Conservation (phyloP, 2,888 invertebrate genomes). For the Tetheella fluctuosa region DNA sequence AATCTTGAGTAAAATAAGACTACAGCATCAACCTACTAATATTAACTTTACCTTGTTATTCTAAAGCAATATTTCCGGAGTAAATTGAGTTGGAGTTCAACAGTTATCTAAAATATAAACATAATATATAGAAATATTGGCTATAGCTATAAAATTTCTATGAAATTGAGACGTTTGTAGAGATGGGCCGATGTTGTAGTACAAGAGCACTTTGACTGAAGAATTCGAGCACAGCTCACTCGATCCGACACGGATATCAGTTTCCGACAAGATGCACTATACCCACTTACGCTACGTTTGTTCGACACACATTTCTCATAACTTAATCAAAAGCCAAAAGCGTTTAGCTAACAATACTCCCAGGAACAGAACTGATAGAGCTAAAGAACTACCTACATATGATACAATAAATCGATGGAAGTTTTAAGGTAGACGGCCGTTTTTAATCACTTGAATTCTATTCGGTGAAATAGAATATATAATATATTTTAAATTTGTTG, state of each 20-base stretch:
- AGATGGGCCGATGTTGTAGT: slow-evolving; percentile 41
- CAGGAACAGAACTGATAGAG: neutral
- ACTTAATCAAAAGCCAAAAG: neutral
- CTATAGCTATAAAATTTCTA: neutral
- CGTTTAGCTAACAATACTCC: neutral
- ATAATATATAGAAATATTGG: slow-evolving; percentile 26
- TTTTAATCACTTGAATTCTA: neutral
- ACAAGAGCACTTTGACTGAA: slow-evolving; percentile 47
- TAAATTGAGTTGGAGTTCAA: slow-evolving; percentile 45
- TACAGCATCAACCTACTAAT: slow-evolving; percentile 19
- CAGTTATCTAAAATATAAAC: slow-evolving; percentile 43
- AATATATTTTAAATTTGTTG: too few species aligned
- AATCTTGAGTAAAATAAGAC: slow-evolving; percentile 11
- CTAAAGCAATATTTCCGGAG: slow-evolving; percentile 20
- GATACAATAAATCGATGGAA: neutral
- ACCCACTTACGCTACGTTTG: slow-evolving; percentile 1
- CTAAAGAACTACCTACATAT: neutral
- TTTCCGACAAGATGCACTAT: slow-evolving; percentile 17
- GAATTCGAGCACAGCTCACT: slow-evolving; percentile 40
- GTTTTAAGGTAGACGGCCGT: neutral
- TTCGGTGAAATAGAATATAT: too few species aligned
- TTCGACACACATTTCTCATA: neutral
- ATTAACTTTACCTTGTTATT: slow-evolving; percentile 18
- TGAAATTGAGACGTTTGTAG: slow-evolving; percentile 46
- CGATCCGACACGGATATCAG: slow-evolving; percentile 18